Percentiles rank a stretch among this genome's conserved stretches.
phyloP scores from a whole-genome alignment of 2,888 invertebrate genomes.

The Gymnocheta viridis region DNA sequence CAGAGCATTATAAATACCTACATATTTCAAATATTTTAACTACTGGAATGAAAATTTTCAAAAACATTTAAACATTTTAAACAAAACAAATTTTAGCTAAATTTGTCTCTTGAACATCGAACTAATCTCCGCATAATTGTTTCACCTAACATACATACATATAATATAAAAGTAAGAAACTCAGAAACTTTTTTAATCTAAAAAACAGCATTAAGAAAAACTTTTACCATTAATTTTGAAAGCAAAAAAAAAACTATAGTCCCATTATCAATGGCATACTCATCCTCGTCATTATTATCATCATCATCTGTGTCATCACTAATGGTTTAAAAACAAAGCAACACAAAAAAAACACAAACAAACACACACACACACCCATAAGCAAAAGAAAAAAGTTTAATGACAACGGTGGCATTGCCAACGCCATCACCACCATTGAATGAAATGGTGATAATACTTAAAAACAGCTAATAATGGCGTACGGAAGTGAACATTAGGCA shows the following conservation, averaged over 20 bases:
- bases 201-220: conserved; percentile 58
- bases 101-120: conserved; percentile 27
- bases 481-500: conserved; percentile 44
- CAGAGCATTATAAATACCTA: too few species aligned
- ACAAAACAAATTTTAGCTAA: conserved; percentile 18
- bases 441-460: conserved; percentile 63
- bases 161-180: not conserved
- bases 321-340: conserved; percentile 57
- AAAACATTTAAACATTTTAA: not conserved
- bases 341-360: conserved; percentile 21
- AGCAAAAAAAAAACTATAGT: conserved; percentile 31
- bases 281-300: conserved; percentile 70
- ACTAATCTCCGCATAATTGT: conserved; percentile 64
- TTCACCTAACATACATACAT: conserved; percentile 40
- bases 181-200: conserved; percentile 49
- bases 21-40: too few species aligned
- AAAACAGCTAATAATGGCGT: conserved; percentile 68
- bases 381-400: conserved; percentile 42
- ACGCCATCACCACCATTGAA: conserved; percentile 60
- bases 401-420: conserved; percentile 59
- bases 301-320: conserved; percentile 69
- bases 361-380: conserved; percentile 29
- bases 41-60: not conserved
- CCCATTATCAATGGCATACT: conserved; percentile 63
- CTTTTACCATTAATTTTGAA: conserved; percentile 61